A percentile compares a stretch with the other conserved stretches of the same genome.
Conservation (phyloP, 2,888 invertebrate genomes). For the Crepidodera aurea region DNA sequence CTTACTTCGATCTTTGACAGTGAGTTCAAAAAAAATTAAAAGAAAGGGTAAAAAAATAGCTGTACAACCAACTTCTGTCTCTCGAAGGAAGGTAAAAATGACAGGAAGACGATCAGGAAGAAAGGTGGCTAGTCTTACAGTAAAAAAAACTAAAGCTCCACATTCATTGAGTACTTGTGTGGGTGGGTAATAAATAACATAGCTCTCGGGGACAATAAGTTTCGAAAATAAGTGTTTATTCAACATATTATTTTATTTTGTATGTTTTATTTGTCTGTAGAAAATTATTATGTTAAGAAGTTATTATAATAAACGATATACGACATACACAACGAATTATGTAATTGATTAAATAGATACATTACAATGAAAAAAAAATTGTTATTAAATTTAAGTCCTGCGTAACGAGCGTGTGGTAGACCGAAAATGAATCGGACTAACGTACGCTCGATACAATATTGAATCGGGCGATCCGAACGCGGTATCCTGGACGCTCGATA, state of each 20-base stretch:
- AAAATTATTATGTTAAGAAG: no score
- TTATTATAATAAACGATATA: no score
- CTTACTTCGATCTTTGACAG: constrained; percentile 7
- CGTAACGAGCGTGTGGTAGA: no score
- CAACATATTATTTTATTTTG: neutral
- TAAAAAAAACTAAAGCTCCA: constrained; percentile 31
- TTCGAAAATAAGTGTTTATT: constrained; percentile 3
- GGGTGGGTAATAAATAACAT: constrained; percentile 24
- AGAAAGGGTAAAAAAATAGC: constrained; percentile 26
- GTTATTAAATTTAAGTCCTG: no score
- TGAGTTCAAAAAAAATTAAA: constrained; percentile 17
- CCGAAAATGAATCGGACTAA: no score
- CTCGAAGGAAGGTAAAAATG: constrained; percentile 19
- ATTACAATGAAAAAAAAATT: no score
- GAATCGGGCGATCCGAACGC: no score
- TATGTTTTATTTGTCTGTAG: neutral
- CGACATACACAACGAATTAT: no score
- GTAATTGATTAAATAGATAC: no score
- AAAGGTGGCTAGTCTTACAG: constrained; percentile 31
- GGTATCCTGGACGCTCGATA: no score
- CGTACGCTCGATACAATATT: no score
- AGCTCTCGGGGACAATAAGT: constrained; percentile 24
- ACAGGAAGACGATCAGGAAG: constrained; percentile 31
- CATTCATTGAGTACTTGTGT: constrained; percentile 30
- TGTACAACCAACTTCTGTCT: constrained; percentile 33